Conservation (phyloP, 1,140 invertebrate genomes). For the Chionoecetes opilio region DNA sequence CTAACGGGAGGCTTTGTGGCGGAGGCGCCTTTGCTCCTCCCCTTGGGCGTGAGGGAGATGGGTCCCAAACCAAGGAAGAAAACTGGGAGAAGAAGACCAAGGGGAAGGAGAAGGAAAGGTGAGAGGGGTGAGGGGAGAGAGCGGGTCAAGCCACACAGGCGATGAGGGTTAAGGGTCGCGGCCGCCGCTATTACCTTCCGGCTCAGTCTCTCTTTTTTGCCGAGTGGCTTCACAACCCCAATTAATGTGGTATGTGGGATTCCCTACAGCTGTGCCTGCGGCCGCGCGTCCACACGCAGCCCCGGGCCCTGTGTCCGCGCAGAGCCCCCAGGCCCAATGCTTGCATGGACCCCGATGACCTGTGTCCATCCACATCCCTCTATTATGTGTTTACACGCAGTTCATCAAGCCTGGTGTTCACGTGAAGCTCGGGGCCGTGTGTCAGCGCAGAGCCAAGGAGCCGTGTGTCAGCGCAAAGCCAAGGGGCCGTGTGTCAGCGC, state of each 20-base stretch:
- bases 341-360: neutral
- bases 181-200: slow-evolving; percentile 69
- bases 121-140: neutral
- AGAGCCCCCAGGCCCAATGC: neutral
- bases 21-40: too few relatives aligned
- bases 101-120: neutral
- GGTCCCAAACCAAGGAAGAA: neutral
- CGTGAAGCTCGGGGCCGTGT: too few relatives aligned
- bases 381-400: too few relatives aligned
- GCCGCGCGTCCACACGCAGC: slow-evolving; percentile 30
- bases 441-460: too few relatives aligned
- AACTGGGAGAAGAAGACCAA: neutral
- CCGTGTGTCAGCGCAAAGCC: too few relatives aligned
- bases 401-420: too few relatives aligned
- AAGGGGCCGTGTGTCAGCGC: too few relatives aligned
- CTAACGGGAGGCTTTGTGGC: neutral
- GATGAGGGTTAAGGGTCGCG: slow-evolving; percentile 52
- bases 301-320: neutral
- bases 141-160: slow-evolving; percentile 69
- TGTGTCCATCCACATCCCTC: neutral
- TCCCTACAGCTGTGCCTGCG: neutral
- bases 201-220: slow-evolving; percentile 47
- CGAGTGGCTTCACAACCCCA: slow-evolving; percentile 64
- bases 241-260: slow-evolving; percentile 76
- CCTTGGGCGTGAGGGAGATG: neutral